A percentile compares a stretch with the other conserved stretches of the same genome.
These are phyloP conservation scores for Trichechus manatus DNA, from an alignment of 2,113 vertebrate species.

Conservation along the genomic window DNA sequence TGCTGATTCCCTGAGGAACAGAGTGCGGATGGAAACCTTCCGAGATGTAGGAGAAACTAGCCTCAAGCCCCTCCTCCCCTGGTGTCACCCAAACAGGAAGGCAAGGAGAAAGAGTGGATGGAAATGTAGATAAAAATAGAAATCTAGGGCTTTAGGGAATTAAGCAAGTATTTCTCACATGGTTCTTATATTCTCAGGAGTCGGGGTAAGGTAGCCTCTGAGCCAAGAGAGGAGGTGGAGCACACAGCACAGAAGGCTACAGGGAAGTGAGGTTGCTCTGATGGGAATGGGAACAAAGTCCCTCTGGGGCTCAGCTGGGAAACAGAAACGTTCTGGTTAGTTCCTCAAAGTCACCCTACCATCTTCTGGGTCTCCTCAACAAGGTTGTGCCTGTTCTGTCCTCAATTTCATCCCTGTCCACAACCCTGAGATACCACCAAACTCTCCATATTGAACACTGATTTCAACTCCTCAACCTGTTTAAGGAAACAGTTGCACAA, in stretches of 20 bases:
- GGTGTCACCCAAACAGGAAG: neutral
- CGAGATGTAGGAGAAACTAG: neutral
- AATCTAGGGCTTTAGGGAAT: neutral
- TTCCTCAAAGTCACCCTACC: neutral
- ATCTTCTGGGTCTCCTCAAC: rapidly evolving
- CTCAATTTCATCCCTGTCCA: neutral
- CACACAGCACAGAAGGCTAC: neutral
- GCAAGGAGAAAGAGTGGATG: rapidly evolving
- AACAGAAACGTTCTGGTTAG: rapidly evolving
- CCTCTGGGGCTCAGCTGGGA: rapidly evolving
- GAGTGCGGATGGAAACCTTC: neutral
- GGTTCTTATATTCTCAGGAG: too few relatives aligned
- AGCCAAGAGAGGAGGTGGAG: too few relatives aligned
- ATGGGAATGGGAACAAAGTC: rapidly evolving
- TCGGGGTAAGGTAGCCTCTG: too few relatives aligned
- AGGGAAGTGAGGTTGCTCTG: neutral
- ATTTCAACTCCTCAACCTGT: neutral
- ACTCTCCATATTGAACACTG: neutral
- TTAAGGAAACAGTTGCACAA: neutral
- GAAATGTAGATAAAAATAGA: rapidly evolving
- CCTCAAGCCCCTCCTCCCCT: neutral
- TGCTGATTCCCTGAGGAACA: rapidly evolving
- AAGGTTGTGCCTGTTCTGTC: neutral
- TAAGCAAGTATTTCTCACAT: too few relatives aligned
- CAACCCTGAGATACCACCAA: rapidly evolving